phyloP scores from a whole-genome alignment of 2,888 invertebrate species.

The Leucophenga maculata region DNA sequence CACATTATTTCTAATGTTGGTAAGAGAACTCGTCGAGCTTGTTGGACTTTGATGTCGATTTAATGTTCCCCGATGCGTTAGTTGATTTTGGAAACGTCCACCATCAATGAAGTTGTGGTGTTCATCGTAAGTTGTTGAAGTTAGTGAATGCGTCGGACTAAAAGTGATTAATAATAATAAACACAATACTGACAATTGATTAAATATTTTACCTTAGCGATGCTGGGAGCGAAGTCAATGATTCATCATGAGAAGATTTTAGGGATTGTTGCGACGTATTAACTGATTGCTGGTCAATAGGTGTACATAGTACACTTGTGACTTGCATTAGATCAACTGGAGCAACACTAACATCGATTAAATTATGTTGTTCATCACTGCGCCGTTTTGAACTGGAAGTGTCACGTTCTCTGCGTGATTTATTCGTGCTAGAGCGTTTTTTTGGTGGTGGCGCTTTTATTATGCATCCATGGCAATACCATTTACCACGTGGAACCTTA shows the following conservation, averaged over 20 bases:
- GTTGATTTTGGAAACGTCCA: conserved; percentile 68
- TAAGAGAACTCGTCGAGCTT: conserved; percentile 29
- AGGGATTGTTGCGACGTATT: conserved; percentile 67
- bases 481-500: conserved; percentile 88
- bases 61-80: conserved; percentile 5
- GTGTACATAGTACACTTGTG: background rate
- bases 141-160: conserved; percentile 81
- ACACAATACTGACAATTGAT: background rate
- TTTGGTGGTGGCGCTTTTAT: conserved; percentile 86
- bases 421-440: conserved; percentile 77
- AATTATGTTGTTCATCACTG: conserved; percentile 34
- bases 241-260: conserved; percentile 71
- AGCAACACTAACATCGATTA: conserved; percentile 34
- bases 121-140: conserved; percentile 78
- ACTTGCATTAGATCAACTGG: conserved; percentile 31
- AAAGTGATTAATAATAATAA: background rate
- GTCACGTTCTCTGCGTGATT: conserved; percentile 72
- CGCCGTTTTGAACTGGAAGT: conserved; percentile 62
- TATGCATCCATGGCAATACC: conserved; percentile 91
- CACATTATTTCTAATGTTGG: conserved; percentile 16
- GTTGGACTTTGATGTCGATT: conserved; percentile 52
- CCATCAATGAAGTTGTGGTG: conserved; percentile 70
- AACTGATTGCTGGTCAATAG: conserved; percentile 54
- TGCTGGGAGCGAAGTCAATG: conserved; percentile 69
- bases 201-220: conserved; percentile 64